Evolutionary conservation across 2,797 vertebrate species (phyloP).

Genomic region (Pelobates cultripes): DNA sequence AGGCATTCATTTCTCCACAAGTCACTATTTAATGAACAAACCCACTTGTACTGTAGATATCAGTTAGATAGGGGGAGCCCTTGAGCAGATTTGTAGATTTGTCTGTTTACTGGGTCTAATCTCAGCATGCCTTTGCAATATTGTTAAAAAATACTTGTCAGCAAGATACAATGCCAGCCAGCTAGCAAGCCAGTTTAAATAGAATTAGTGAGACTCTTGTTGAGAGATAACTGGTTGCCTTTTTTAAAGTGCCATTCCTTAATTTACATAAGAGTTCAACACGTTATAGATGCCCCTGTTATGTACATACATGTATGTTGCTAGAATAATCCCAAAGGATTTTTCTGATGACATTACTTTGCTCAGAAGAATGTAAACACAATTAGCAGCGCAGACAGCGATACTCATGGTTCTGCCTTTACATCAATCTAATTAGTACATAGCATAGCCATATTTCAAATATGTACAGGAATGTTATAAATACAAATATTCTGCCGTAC

Average conservation of each 20-base stretch:
- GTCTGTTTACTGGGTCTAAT: conserved; percentile 1
- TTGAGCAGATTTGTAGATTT: neutral
- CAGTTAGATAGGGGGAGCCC: conserved; percentile 10
- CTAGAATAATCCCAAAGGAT: too few species aligned
- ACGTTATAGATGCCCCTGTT: too few species aligned
- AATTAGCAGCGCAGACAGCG: conserved; percentile 6
- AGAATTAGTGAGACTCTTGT: neutral
- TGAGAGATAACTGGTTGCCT: too few species aligned
- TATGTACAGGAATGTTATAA: conserved; percentile 1
- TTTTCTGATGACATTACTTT: neutral
- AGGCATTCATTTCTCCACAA: too few species aligned
- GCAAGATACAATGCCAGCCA: conserved; percentile 13
- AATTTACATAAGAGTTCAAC: too few species aligned
- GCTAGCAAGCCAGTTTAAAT: neutral
- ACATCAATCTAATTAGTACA: neutral
- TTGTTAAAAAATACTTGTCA: conserved; percentile 5
- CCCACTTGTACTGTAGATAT: conserved; percentile 2
- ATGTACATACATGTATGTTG: too few species aligned
- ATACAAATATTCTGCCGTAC: conserved; percentile 13
- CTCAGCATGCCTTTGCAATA: conserved; percentile 12
- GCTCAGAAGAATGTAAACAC: neutral
- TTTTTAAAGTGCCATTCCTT: too few species aligned
- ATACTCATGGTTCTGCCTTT: neutral
- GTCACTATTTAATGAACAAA: too few species aligned
- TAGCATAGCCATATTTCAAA: conserved; percentile 1